phyloP scores from a whole-genome alignment of 1,140 invertebrate species.

The Venturia canescens region DNA sequence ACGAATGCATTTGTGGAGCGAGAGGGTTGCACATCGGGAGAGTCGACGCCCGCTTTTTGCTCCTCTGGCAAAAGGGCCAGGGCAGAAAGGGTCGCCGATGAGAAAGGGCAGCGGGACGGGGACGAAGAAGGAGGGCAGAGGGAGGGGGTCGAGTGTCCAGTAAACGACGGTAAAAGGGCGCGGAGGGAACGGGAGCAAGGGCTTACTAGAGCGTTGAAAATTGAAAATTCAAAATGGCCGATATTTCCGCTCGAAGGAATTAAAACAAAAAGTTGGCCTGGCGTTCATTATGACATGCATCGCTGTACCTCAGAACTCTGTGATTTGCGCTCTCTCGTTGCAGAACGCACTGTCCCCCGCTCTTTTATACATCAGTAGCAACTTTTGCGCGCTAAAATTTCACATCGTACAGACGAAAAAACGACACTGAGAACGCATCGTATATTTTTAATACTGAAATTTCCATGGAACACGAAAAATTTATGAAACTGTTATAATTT shows the following conservation, averaged over 20 bases:
- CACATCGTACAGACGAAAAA: neutral
- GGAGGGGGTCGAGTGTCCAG: slow-evolving; percentile 1
- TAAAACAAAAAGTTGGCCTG: slow-evolving; percentile 76
- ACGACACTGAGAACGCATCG: too few species aligned
- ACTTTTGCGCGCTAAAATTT: neutral
- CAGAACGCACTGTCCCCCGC: slow-evolving; percentile 63
- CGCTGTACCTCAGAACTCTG: slow-evolving; percentile 70
- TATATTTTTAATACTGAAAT: too few species aligned
- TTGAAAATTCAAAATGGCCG: slow-evolving; percentile 78
- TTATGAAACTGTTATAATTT: too few species aligned
- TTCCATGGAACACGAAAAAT: too few species aligned
- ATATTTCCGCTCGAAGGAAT: slow-evolving; percentile 77
- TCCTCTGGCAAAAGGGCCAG: neutral
- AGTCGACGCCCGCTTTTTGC: neutral
- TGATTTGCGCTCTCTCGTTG: slow-evolving; percentile 76
- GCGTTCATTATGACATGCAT: slow-evolving; percentile 77
- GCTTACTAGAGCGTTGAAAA: slow-evolving; percentile 78
- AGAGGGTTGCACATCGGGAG: neutral
- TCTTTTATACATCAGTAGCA: slow-evolving; percentile 18
- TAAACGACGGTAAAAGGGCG: slow-evolving; percentile 27
- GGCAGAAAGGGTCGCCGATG: slow-evolving; percentile 2
- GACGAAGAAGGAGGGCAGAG: neutral
- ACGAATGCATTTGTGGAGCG: neutral
- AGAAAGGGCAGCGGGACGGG: neutral
- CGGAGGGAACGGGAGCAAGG: slow-evolving; percentile 50